Conservation (phyloP, 2,888 invertebrate genomes). For the Tetheella fluctuosa region DNA sequence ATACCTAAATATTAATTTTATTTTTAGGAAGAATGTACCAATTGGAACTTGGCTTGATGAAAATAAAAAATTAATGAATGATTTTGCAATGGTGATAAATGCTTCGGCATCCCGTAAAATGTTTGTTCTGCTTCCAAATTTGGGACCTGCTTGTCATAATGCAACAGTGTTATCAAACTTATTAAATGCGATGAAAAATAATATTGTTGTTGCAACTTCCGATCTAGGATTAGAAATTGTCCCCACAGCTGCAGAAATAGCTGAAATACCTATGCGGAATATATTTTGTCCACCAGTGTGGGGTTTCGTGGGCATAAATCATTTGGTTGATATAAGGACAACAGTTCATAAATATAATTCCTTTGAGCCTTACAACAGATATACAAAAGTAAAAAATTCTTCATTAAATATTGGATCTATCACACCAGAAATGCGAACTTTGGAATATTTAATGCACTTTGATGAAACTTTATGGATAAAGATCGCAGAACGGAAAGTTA, state of each 20-base stretch:
- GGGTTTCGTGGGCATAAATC: conserved; percentile 85
- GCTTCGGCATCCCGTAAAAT: conserved; percentile 72
- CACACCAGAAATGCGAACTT: conserved; percentile 79
- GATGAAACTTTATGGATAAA: conserved; percentile 66
- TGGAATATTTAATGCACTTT: conserved; percentile 78
- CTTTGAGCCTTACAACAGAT: conserved; percentile 79
- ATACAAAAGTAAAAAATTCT: conserved; percentile 74
- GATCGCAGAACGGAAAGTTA: conserved; percentile 65
- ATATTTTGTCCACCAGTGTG: conserved; percentile 86
- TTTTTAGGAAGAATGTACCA: conserved; percentile 52
- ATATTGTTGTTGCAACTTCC: conserved; percentile 84
- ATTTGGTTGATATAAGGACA: conserved; percentile 80
- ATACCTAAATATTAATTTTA: background rate
- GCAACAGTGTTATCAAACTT: conserved; percentile 76
- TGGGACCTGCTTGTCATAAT: conserved; percentile 84
- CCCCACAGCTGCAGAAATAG: conserved; percentile 66
- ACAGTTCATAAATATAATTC: conserved; percentile 81
- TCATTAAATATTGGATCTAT: conserved; percentile 78
- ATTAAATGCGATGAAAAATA: conserved; percentile 65
- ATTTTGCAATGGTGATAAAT: conserved; percentile 78
- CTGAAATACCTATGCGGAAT: conserved; percentile 71
- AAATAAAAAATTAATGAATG: conserved; percentile 64
- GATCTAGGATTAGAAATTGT: conserved; percentile 81
- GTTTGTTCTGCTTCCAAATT: conserved; percentile 79
- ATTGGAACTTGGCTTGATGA: conserved; percentile 69